phyloP scores from a whole-genome alignment of 2,888 invertebrate species.

The Perithous albicinctus region DNA sequence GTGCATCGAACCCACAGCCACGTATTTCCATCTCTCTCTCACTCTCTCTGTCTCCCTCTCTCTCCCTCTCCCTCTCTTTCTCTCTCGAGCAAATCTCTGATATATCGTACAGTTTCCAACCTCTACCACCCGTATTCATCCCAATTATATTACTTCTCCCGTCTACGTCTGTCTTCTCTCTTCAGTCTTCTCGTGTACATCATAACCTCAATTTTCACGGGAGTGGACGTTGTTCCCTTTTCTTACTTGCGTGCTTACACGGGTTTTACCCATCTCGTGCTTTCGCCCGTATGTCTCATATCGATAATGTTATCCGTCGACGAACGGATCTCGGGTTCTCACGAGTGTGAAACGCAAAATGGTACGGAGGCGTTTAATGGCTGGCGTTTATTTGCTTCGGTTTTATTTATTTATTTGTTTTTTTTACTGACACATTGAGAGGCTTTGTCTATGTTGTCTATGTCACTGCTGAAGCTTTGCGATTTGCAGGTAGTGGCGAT shows the following conservation, averaged over 20 bases:
- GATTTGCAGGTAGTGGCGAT: neutral
- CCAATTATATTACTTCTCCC: neutral
- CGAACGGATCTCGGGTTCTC: slow-evolving; percentile 41
- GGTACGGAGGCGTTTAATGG: slow-evolving; percentile 41
- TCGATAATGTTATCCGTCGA: slow-evolving; percentile 52
- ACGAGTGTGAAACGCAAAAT: slow-evolving; percentile 54
- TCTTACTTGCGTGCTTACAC: slow-evolving; percentile 10
- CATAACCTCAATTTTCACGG: slow-evolving; percentile 18
- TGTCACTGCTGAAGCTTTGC: too few relatives aligned
- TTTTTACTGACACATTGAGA: neutral
- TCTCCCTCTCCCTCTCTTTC: slow-evolving; percentile 11
- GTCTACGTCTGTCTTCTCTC: slow-evolving; percentile 2
- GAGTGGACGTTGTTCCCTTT: neutral
- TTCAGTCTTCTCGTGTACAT: neutral
- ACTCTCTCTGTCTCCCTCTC: neutral
- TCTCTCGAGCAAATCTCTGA: neutral
- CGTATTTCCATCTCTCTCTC: slow-evolving; percentile 34
- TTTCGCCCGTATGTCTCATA: slow-evolving; percentile 29
- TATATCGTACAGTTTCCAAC: slow-evolving; percentile 5
- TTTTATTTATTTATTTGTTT: neutral
- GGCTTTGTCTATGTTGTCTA: neutral
- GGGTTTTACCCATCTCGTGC: slow-evolving; percentile 7
- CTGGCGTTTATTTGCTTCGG: too few relatives aligned
- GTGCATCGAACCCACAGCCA: slow-evolving; percentile 54
- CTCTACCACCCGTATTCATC: neutral